Evolutionary conservation across 1,140 invertebrate genomes (phyloP).

Genomic region (Drosophila simulans): DNA sequence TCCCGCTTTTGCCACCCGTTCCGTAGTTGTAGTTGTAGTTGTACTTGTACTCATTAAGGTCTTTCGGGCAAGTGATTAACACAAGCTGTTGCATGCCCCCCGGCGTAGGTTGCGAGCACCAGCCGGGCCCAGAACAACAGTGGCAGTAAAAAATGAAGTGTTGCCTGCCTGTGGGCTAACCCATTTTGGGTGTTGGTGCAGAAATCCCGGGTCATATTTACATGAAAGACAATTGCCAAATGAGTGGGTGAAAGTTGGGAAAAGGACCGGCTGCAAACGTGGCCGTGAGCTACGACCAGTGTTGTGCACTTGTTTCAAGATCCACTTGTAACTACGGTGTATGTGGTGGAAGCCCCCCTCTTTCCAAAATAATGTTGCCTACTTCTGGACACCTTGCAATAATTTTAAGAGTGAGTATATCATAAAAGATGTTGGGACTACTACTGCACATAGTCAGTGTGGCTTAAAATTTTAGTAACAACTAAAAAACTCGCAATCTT

Average conservation of each 20-base stretch:
- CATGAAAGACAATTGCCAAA: slow-evolving; percentile 55
- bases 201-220: slow-evolving; percentile 30
- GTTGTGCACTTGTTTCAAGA: slow-evolving; percentile 6
- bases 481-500: background rate
- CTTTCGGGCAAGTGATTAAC: slow-evolving; percentile 75
- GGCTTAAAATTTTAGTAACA: background rate
- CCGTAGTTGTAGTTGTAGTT: slow-evolving; percentile 11
- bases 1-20: slow-evolving; percentile 19
- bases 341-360: no score
- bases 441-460: no score
- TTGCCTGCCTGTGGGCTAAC: slow-evolving; percentile 33
- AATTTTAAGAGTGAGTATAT: no score
- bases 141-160: slow-evolving; percentile 38
- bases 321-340: background rate
- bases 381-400: no score
- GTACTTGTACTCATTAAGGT: slow-evolving; percentile 64
- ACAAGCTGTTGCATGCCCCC: slow-evolving; percentile 68
- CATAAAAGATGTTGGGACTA: no score
- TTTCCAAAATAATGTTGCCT: no score
- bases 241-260: background rate
- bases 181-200: slow-evolving; percentile 33
- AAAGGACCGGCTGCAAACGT: slow-evolving; percentile 12
- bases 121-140: slow-evolving; percentile 7
- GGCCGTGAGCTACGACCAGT: slow-evolving; percentile 2
- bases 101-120: slow-evolving; percentile 26